Evolutionary conservation across 2,113 vertebrate species (phyloP).

Genomic region (Nyctereutes procyonoides): DNA sequence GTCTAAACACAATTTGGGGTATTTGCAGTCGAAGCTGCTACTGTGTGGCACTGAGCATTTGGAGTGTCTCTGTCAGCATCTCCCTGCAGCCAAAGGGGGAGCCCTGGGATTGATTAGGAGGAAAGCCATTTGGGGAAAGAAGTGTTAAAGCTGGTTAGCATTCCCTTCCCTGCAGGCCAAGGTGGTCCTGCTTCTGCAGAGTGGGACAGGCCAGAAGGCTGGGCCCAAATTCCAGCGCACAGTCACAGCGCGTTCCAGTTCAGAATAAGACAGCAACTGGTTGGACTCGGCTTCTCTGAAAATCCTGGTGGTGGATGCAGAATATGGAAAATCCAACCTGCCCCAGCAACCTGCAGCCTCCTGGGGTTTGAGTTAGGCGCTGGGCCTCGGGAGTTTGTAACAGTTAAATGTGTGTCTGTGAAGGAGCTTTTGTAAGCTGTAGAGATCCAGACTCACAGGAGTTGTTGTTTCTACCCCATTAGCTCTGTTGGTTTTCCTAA

Average conservation of each 20-base stretch:
- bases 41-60: background rate
- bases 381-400: background rate
- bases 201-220: background rate
- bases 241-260: rapidly evolving
- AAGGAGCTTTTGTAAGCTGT: background rate
- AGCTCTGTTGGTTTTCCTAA: background rate
- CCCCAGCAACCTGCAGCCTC: background rate
- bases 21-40: background rate
- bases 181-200: background rate
- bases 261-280: rapidly evolving
- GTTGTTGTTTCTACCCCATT: background rate
- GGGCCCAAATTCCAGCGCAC: no score
- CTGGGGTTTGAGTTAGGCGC: rapidly evolving
- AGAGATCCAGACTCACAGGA: rapidly evolving
- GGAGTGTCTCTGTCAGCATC: background rate
- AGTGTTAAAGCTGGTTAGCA: background rate
- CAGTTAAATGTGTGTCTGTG: no score
- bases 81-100: background rate
- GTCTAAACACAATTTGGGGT: conserved; percentile 27
- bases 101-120: conserved; percentile 24
- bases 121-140: background rate
- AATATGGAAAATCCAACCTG: background rate
- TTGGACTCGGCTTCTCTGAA: background rate
- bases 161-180: background rate
- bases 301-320: background rate